Percentiles rank a stretch among this genome's conserved stretches.
These are phyloP conservation scores for Himalopsyche phryganea DNA, from an alignment of 1,140 invertebrate species.

Conservation along the genomic window DNA sequence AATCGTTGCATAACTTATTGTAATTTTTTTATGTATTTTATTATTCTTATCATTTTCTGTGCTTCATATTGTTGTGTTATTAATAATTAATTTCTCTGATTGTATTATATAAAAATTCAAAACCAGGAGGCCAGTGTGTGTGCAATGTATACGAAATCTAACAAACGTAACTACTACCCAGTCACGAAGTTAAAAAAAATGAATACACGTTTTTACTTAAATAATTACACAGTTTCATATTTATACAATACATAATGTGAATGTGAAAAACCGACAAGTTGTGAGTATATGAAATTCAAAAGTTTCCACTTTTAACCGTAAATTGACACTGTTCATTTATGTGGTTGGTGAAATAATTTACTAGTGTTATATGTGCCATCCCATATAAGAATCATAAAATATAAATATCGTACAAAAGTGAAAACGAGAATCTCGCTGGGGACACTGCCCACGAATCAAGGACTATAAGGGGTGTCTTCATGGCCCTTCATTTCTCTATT, in stretches of 20 bases:
- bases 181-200: constrained; percentile 16
- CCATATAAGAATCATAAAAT: neutral
- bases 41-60: neutral
- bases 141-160: constrained; percentile 34
- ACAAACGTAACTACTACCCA: constrained; percentile 15
- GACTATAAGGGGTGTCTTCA: constrained; percentile 6
- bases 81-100: neutral
- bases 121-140: constrained; percentile 27
- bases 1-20: no score
- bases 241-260: neutral
- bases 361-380: constrained; percentile 14
- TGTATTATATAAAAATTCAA: neutral
- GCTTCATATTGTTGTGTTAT: neutral
- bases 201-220: constrained; percentile 14
- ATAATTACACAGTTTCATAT: constrained; percentile 19
- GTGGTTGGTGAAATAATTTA: neutral
- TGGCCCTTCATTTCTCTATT: neutral
- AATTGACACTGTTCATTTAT: neutral
- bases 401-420: constrained; percentile 13
- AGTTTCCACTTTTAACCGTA: neutral
- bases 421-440: neutral
- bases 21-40: neutral
- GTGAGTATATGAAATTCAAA: neutral
- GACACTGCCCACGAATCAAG: neutral
- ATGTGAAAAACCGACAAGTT: neutral